Base-by-base conservation (phyloP, 1,140 invertebrate species). In the Polyergus mexicanus region DNA sequence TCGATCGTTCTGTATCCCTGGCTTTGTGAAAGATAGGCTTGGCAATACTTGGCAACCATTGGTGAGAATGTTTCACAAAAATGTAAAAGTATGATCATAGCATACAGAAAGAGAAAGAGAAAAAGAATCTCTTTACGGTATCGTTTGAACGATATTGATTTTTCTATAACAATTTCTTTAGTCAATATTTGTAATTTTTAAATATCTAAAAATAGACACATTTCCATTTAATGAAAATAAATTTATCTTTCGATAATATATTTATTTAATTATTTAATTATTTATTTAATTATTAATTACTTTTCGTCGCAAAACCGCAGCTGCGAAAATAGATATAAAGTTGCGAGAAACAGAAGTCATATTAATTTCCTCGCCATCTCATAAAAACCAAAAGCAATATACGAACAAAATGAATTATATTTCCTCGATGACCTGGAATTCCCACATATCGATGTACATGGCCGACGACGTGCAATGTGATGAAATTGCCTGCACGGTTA, bases 261-360 rank as follows among this genome's bases (percentile, higher is more conserved):
- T 75, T 41, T 44, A 62, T 75, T 47, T 19, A 28, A 60, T 60
- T 65, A 35, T n/a, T 38, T 35, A n/a, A n/a, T n/a, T n/a, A 11
- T 75, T 41, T 44, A 62, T 75, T 47, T 19, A 28, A 60, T 60
- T 65, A 35, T n/a, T 38, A n/a, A n/a, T 35, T 8, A 65, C 51
- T 58, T 32, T 35, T 65, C 25, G 5, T 22, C 8, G 41, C 28
- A 38, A 47, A 51, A 38, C 4, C 11, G 13, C 16, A 25, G 3
- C 22, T 38, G 11, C 35, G 0, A 75, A 4, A 38, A 32, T 19
- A 62, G 8, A 22, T 19, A 41, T 10, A 3, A 41, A 56, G 28
- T 13, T 13, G 5, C 19, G 32, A 28, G 25, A 25, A 60, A 66
- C 11, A 47, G 13, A 51, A 22, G 1, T 51, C 1, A 10, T 6